phyloP scores from a whole-genome alignment of 2,113 vertebrate species.

The Erythrocercus mccallii region DNA sequence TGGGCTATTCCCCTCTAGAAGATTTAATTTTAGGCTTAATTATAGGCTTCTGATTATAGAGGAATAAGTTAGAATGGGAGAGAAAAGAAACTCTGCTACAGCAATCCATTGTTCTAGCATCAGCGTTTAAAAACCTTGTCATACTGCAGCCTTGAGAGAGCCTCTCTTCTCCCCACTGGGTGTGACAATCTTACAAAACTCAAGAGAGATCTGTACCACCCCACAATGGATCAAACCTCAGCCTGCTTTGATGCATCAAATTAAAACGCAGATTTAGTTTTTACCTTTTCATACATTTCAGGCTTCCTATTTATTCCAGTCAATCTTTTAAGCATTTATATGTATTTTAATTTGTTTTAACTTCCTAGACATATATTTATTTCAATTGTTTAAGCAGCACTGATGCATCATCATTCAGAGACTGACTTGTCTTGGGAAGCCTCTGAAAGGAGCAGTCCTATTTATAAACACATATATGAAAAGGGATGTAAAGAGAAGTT shows the following conservation, averaged over 20 bases:
- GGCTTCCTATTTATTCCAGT: neutral
- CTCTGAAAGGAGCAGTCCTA: neutral
- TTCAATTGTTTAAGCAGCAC: neutral
- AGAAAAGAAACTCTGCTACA: neutral
- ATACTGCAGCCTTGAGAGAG: neutral
- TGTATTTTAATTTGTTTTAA: neutral
- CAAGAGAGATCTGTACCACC: neutral
- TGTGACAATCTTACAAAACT: neutral
- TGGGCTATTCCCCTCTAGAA: constrained; percentile 5
- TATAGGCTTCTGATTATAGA: constrained; percentile 23
- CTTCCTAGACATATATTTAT: neutral
- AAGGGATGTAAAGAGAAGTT: neutral
- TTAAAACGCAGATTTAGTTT: neutral
- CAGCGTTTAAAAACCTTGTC: neutral
- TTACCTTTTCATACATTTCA: neutral
- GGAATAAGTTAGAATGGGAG: neutral
- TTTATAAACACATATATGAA: neutral
- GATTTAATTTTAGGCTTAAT: constrained; percentile 58
- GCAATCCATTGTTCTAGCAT: neutral
- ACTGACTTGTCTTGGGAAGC: neutral
- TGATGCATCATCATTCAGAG: neutral
- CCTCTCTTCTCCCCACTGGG: neutral
- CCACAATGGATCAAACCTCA: neutral
- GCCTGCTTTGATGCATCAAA: neutral
- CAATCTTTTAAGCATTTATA: neutral